These are phyloP conservation scores for Dryadula phaetusa DNA, from an alignment of 2,888 invertebrate genomes.

Conservation along the genomic window DNA sequence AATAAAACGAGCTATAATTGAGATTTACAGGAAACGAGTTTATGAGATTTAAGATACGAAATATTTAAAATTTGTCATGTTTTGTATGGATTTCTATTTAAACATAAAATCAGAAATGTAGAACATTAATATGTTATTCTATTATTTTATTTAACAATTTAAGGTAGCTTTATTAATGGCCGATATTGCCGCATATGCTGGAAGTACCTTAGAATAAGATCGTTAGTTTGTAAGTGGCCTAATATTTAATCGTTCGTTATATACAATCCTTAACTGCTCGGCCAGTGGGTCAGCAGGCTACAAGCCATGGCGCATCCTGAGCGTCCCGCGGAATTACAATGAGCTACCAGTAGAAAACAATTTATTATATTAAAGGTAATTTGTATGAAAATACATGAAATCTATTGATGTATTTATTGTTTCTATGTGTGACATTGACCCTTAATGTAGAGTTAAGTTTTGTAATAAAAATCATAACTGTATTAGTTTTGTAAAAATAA, in stretches of 20 bases:
- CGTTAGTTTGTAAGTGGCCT: conserved; percentile 13
- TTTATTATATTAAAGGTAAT: conserved; percentile 39
- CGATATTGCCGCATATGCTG: too few species aligned
- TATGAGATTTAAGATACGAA: too few species aligned
- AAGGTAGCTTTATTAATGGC: too few species aligned
- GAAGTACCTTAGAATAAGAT: background rate
- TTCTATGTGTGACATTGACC: conserved; percentile 17
- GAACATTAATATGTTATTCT: too few species aligned
- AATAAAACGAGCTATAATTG: too few species aligned
- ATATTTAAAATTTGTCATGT: too few species aligned
- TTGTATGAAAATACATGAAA: conserved; percentile 35
- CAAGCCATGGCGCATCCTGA: conserved; percentile 55
- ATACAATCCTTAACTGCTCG: conserved; percentile 65
- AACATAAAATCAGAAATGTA: too few species aligned
- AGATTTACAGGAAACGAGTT: too few species aligned
- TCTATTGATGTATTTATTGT: conserved; percentile 13
- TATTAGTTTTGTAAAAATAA: too few species aligned
- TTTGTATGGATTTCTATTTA: too few species aligned
- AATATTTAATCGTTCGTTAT: conserved; percentile 54
- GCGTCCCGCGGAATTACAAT: conserved; percentile 40
- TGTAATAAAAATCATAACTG: background rate
- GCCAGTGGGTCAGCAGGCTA: conserved; percentile 70
- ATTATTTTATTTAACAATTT: too few species aligned
- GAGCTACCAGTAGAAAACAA: conserved; percentile 22
- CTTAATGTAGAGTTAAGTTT: background rate